Evolutionary conservation across 1,140 invertebrate genomes (phyloP).

Genomic region (Yoshiicerus persimilis): DNA sequence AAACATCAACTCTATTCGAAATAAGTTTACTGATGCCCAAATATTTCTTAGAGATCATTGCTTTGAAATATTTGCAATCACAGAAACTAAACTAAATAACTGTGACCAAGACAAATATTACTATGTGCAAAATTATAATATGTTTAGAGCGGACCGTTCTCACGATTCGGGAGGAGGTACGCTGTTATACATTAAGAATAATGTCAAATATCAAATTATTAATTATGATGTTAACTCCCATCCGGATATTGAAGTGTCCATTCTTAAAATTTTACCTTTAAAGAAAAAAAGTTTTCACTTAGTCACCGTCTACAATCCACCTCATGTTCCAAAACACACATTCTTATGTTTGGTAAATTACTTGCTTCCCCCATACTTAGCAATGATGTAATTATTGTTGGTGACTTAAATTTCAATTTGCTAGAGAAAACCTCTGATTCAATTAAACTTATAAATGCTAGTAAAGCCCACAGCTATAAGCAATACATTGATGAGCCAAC

Average conservation of each 20-base stretch:
- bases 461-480: not conserved
- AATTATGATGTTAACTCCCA: not conserved
- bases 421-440: not conserved
- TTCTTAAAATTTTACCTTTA: not conserved
- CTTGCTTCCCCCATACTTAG: not conserved
- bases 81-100: not conserved
- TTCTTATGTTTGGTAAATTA: not conserved
- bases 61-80: not conserved
- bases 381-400: not conserved
- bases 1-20: too few relatives aligned
- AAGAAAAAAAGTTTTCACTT: not conserved
- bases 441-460: not conserved
- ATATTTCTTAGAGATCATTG: too few relatives aligned
- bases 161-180: not conserved
- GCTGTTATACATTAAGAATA: not conserved
- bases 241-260: not conserved
- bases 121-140: not conserved
- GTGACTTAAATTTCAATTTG: not conserved
- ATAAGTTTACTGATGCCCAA: too few relatives aligned
- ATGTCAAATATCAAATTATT: not conserved
- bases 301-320: not conserved
- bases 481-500: not conserved
- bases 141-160: not conserved
- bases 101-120: not conserved
- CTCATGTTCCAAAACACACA: not conserved